Conservation (phyloP, 2,797 vertebrate genomes). For the Sebastes kiyomatsui region DNA sequence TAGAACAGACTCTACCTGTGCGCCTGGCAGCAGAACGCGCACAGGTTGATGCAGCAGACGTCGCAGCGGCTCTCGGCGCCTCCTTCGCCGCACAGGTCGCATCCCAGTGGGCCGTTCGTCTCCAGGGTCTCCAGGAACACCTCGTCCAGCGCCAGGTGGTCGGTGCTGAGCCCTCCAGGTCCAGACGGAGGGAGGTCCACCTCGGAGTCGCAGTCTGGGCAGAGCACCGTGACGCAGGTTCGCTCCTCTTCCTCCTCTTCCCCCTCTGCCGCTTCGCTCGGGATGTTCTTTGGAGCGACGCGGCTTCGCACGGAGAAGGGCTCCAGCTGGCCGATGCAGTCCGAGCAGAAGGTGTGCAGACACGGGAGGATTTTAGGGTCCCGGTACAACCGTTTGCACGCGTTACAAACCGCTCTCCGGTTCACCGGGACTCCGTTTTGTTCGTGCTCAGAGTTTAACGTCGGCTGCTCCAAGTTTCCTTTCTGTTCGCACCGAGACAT, state of each 20-base stretch:
- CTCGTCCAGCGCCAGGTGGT: conserved; percentile 88
- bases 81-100: conserved; percentile 91
- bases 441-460: neutral
- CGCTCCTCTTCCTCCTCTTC: neutral
- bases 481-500: conserved; percentile 46
- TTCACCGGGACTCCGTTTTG: conserved; percentile 18
- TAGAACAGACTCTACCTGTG: conserved; percentile 84
- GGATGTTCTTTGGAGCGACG: neutral
- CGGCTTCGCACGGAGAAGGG: conserved; percentile 69
- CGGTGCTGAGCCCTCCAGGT: conserved; percentile 81
- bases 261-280: neutral
- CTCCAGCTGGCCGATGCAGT: conserved; percentile 85
- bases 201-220: conserved; percentile 90
- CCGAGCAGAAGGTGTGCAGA: conserved; percentile 89
- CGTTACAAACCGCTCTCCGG: conserved; percentile 78
- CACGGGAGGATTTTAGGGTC: conserved; percentile 89
- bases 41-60: conserved; percentile 88
- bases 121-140: conserved; percentile 85
- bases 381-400: conserved; percentile 82
- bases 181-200: conserved; percentile 87
- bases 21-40: conserved; percentile 92
- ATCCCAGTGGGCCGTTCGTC: conserved; percentile 77
- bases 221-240: conserved; percentile 79
- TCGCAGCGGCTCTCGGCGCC: conserved; percentile 87
- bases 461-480: neutral